Base-by-base conservation (phyloP, 2,888 invertebrate species). In the Cataglyphis livida region DNA sequence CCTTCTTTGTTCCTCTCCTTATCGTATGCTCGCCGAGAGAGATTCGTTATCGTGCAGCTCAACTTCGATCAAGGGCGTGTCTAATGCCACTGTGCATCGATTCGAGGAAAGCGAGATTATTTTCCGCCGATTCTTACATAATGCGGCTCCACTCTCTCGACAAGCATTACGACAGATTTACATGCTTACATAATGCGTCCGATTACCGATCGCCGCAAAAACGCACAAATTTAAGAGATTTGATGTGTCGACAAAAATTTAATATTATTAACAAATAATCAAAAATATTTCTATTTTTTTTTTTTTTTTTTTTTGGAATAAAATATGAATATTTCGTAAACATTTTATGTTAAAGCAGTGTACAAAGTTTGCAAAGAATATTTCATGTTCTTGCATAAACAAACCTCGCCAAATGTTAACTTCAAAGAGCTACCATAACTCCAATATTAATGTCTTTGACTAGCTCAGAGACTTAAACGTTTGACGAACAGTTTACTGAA, bases 101-200 rank as follows among this genome's bases (percentile, higher is more conserved):
- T 89, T 81, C 82, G 59, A 78, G 74, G 57, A 81, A 18, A 38
- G 62, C 84, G 87, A 87, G 86, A 89, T 89, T 90, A 90, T 90
- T 91, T 91, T 85, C 85, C 81, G 62, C 54, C 82, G 82, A 86
- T 90, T 83, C 86, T 89, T 87, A 82, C 86, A 89, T 91, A 91
- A 91, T 89, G 87, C 85, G 85, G 84, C 88, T 85, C 88, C 89
- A 51, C 86, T 87, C 85, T 59, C 35, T 65, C 81, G 71, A 78
- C 61, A 75, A 86, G 78, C 83, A 21, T 12, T 59, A 61, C 28
- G 65, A 35, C 82, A 86, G 84, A 91, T 89, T 91, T 91, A 88
- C 90, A 91, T 91, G 90, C 78, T 90, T 83, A 82, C 85, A 85
- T 64, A 84, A 86, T 59, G 28, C 78, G 44, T 25, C 48, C 73